A percentile compares a stretch with the other conserved stretches of the same genome.
Evolutionary conservation across 2,888 invertebrate genomes (phyloP).

Genomic region (Andricus curvator): DNA sequence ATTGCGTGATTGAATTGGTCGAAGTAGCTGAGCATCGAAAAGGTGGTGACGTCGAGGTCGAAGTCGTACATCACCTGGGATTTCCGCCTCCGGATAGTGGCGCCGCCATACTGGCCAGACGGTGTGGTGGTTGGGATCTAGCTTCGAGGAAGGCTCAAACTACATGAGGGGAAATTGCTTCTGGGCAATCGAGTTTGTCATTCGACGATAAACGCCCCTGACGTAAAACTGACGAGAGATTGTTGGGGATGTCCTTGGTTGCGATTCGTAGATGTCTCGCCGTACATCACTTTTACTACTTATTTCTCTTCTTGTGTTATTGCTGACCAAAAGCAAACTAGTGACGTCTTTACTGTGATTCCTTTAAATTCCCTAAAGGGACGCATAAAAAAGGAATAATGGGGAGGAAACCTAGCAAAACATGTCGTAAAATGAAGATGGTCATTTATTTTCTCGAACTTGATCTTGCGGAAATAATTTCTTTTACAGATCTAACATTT

Average conservation of each 20-base stretch:
- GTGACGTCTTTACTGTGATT: not conserved
- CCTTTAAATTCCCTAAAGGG: not conserved
- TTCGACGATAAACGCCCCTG: constrained; percentile 71
- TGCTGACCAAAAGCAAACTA: constrained; percentile 18
- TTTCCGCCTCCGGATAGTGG: constrained; percentile 63
- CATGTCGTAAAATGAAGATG: not conserved
- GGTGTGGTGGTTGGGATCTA: constrained; percentile 60
- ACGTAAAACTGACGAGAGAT: constrained; percentile 74
- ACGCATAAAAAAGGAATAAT: not conserved
- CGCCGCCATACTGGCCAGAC: constrained; percentile 59
- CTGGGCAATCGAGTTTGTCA: constrained; percentile 74
- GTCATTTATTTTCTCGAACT: not conserved
- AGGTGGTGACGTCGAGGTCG: constrained; percentile 67
- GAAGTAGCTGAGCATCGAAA: constrained; percentile 66
- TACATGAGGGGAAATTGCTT: constrained; percentile 66
- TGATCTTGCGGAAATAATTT: not conserved
- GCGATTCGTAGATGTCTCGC: constrained; percentile 61
- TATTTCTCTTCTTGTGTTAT: constrained; percentile 42
- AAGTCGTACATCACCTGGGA: constrained; percentile 67
- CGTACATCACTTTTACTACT: constrained; percentile 67
- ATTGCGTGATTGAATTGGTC: constrained; percentile 63
- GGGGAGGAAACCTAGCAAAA: not conserved
- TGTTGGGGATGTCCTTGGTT: constrained; percentile 58
- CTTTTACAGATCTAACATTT: not conserved
- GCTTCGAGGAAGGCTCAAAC: constrained; percentile 51